A percentile compares a stretch with the other conserved stretches of the same genome.
phyloP scores from a whole-genome alignment of 2,113 vertebrate species.

The Castor canadensis region DNA sequence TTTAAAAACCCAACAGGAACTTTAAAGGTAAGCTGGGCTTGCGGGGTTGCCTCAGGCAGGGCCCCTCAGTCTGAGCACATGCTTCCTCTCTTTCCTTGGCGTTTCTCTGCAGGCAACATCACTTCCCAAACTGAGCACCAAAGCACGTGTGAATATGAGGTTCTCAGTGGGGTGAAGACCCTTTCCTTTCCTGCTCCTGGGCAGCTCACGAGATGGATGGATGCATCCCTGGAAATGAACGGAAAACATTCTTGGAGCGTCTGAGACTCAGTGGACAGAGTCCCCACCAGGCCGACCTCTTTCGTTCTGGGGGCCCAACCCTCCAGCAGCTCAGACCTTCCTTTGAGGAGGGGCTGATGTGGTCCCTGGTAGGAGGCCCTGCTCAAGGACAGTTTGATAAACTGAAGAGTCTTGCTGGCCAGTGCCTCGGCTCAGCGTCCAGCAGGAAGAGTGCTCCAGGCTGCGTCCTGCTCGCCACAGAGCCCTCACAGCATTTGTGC shows the following conservation, averaged over 20 bases:
- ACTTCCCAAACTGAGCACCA: accelerated
- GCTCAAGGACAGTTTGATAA: neutral
- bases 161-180: accelerated
- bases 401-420: neutral
- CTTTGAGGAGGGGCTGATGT: accelerated
- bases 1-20: neutral
- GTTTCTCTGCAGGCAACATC: accelerated
- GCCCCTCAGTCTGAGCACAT: accelerated
- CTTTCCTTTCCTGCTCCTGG: too few relatives aligned
- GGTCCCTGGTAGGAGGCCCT: neutral
- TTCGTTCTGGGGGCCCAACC: accelerated
- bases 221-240: neutral
- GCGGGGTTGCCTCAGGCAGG: accelerated
- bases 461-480: neutral
- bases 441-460: neutral
- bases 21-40: neutral
- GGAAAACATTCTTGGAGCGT: neutral
- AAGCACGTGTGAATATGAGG: accelerated
- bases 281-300: accelerated
- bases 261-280: neutral
- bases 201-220: accelerated
- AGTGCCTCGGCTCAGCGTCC: accelerated
- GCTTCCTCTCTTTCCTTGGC: accelerated
- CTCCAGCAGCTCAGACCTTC: neutral
- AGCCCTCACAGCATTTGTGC: too few relatives aligned